Percentiles rank a stretch among this genome's conserved stretches.
Conservation (phyloP, 2,797 vertebrate genomes). For the Steatocranus sp. region DNA sequence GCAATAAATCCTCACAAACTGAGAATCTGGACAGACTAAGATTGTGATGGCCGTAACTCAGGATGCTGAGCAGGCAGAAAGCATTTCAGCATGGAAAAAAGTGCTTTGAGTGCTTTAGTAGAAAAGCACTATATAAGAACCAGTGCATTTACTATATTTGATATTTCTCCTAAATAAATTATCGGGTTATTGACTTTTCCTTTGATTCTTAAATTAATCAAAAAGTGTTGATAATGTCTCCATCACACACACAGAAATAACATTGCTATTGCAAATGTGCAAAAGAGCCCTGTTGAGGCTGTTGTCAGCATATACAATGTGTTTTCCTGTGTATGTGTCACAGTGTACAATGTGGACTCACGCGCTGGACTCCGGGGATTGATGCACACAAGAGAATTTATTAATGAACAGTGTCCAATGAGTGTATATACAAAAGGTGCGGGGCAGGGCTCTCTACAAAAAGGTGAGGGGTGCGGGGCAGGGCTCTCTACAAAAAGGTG, state of each 20-base stretch:
- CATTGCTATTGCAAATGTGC: not conserved
- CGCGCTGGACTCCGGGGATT: too few relatives aligned
- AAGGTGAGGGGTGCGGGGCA: too few relatives aligned
- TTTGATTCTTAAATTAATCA: accelerated
- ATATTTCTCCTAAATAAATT: not conserved
- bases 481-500: too few relatives aligned
- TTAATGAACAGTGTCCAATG: too few relatives aligned
- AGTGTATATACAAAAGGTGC: too few relatives aligned
- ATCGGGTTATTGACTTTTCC: not conserved
- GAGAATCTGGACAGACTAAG: not conserved
- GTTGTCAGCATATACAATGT: not conserved
- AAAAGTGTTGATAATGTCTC: not conserved
- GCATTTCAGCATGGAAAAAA: not conserved
- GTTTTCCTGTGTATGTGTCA: not conserved
- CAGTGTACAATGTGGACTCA: too few relatives aligned
- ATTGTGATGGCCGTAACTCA: accelerated
- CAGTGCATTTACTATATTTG: not conserved
- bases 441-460: too few relatives aligned
- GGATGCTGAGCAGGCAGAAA: not conserved
- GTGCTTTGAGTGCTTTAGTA: accelerated
- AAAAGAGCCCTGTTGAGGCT: not conserved
- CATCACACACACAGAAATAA: not conserved
- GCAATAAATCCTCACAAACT: not conserved
- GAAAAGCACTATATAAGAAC: not conserved
- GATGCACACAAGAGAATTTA: too few relatives aligned